phyloP scores from a whole-genome alignment of 2,888 invertebrate genomes.

The Cancer borealis region DNA sequence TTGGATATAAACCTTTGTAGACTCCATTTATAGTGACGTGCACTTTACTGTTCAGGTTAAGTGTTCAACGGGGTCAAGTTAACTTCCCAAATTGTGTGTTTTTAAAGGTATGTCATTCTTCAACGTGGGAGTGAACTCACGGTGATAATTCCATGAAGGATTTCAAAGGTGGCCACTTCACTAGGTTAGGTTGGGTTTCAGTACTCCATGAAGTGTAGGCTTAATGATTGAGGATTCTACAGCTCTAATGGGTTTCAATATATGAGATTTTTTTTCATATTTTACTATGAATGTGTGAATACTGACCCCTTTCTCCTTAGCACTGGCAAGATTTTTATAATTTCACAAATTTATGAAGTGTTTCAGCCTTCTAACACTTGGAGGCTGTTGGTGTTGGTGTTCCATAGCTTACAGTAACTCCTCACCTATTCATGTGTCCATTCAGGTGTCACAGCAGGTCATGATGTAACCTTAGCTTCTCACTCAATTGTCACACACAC shows the following conservation, averaged over 20 bases:
- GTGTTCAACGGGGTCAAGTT: background rate
- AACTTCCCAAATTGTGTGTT: background rate
- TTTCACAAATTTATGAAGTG: background rate
- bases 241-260: too few species aligned
- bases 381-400: background rate
- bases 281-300: background rate
- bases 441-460: background rate
- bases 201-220: too few species aligned
- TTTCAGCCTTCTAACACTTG: background rate
- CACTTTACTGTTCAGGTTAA: background rate
- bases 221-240: too few species aligned
- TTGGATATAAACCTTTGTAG: background rate
- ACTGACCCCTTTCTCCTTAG: background rate
- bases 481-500: background rate
- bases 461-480: background rate
- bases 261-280: too few species aligned
- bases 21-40: background rate
- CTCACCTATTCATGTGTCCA: background rate
- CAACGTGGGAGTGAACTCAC: too few species aligned
- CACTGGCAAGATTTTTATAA: background rate
- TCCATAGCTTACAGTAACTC: too few species aligned
- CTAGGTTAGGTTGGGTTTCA: too few species aligned
- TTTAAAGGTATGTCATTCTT: too few species aligned
- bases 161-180: background rate
- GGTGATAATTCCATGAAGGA: background rate